Conservation (phyloP, 2,797 vertebrate genomes). For the Neosalanx taihuensis region DNA sequence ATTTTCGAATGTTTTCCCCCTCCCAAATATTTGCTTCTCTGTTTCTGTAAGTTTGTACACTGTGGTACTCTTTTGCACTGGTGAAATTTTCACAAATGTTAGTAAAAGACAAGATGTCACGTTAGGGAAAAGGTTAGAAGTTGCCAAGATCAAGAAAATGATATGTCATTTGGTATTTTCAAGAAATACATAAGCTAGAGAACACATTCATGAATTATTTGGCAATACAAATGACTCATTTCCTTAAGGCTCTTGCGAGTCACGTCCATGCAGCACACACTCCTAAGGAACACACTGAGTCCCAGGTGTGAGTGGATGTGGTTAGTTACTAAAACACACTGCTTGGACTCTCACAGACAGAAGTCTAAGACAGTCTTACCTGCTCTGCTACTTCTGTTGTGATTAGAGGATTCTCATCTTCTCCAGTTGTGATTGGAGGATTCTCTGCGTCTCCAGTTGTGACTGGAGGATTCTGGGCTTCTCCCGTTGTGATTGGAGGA, state of each 20-base stretch:
- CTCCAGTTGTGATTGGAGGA: conserved; percentile 36
- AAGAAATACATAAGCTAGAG: neutral
- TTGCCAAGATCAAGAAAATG: conserved; percentile 26
- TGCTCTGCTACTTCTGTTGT: conserved; percentile 47
- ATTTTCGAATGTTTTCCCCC: neutral
- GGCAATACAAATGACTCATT: neutral
- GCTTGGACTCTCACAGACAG: conserved; percentile 9
- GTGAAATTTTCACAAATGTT: conserved; percentile 64
- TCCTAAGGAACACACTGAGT: conserved; percentile 36
- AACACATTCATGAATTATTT: neutral
- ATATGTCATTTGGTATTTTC: neutral
- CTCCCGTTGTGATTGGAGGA: conserved; percentile 35
- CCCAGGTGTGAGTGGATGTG: conserved; percentile 20
- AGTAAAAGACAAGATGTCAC: conserved; percentile 27
- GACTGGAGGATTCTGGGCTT: conserved; percentile 34
- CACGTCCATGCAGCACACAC: conserved; percentile 36
- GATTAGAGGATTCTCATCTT: conserved; percentile 33
- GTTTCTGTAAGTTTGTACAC: conserved; percentile 18
- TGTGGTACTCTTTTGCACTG: conserved; percentile 64
- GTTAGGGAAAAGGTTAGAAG: conserved; percentile 31
- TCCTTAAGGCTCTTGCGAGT: conserved; percentile 33
- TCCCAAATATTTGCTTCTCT: neutral
- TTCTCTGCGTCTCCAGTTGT: conserved; percentile 42
- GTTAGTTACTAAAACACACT: conserved; percentile 4
- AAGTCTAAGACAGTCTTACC: conserved; percentile 49